Conservation (phyloP, 2,888 invertebrate species). For the Cheilosia vulpina region DNA sequence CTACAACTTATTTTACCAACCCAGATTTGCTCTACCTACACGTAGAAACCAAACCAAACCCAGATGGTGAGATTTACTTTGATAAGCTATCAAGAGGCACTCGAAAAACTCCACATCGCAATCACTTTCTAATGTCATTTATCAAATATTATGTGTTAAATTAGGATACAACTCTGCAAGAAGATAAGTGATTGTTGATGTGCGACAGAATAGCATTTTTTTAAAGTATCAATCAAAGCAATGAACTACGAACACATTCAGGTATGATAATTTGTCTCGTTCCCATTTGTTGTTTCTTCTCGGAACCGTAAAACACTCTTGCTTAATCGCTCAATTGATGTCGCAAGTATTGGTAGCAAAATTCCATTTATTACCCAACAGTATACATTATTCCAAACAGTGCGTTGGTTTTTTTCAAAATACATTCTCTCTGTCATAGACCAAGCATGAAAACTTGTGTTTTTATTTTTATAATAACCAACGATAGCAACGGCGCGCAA, state of each 20-base stretch:
- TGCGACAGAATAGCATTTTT: not conserved
- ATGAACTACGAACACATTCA: not conserved
- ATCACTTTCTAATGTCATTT: too few relatives aligned
- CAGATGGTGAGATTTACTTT: too few relatives aligned
- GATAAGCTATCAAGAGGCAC: too few relatives aligned
- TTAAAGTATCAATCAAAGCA: not conserved
- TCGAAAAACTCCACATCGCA: too few relatives aligned
- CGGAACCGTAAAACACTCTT: not conserved
- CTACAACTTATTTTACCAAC: too few relatives aligned
- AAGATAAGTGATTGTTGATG: too few relatives aligned
- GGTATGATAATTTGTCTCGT: not conserved
- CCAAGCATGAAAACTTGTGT: slow-evolving; percentile 23
- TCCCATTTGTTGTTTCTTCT: not conserved
- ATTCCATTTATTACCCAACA: slow-evolving; percentile 27
- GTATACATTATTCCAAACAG: not conserved
- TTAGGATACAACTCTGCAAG: too few relatives aligned
- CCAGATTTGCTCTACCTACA: too few relatives aligned
- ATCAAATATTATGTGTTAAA: too few relatives aligned
- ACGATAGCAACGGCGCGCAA: slow-evolving; percentile 20
- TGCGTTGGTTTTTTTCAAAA: not conserved
- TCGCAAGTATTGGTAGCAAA: not conserved
- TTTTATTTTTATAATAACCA: slow-evolving; percentile 29
- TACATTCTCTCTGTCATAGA: not conserved
- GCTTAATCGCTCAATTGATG: slow-evolving; percentile 12
- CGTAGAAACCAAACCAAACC: too few relatives aligned